These are phyloP conservation scores for Apodemus sylvaticus DNA, from an alignment of 2,113 vertebrate species.

Conservation along the genomic window DNA sequence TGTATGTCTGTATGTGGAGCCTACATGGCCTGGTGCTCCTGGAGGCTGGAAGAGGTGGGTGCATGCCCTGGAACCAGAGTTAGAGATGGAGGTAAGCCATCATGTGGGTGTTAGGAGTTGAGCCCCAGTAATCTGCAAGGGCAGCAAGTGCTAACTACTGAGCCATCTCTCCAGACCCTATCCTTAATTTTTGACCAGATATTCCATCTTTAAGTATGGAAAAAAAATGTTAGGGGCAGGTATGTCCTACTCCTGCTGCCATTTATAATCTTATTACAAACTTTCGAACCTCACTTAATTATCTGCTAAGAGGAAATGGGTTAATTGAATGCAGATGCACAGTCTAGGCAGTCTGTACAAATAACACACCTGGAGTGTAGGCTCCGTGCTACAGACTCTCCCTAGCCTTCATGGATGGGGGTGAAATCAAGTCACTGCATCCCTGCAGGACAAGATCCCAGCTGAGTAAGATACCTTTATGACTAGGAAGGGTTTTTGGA, in stretches of 20 bases:
- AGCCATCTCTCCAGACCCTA: not conserved
- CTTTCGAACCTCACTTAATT: conserved; percentile 43
- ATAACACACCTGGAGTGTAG: not conserved
- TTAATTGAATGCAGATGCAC: not conserved
- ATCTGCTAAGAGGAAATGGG: not conserved
- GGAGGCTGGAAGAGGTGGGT: not conserved
- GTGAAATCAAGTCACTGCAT: conserved; percentile 26
- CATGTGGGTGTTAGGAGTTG: not conserved
- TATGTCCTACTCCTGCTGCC: not conserved
- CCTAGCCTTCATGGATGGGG: not conserved
- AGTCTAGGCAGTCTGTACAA: not conserved
- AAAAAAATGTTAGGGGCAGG: not conserved
- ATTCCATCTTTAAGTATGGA: conserved; percentile 11
- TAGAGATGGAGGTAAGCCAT: not conserved
- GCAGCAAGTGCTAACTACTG: not conserved
- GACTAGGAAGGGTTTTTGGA: conserved; percentile 34
- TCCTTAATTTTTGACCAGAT: not conserved
- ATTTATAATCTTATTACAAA: conserved; percentile 32
- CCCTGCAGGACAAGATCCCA: not conserved
- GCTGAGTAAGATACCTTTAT: conserved; percentile 47
- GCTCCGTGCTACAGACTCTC: not conserved
- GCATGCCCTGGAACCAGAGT: not conserved
- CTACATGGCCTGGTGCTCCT: no score
- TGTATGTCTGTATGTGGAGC: not conserved
- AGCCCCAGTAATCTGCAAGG: not conserved